phyloP scores from a whole-genome alignment of 2,888 invertebrate genomes.

The Aleiodes alternator region DNA sequence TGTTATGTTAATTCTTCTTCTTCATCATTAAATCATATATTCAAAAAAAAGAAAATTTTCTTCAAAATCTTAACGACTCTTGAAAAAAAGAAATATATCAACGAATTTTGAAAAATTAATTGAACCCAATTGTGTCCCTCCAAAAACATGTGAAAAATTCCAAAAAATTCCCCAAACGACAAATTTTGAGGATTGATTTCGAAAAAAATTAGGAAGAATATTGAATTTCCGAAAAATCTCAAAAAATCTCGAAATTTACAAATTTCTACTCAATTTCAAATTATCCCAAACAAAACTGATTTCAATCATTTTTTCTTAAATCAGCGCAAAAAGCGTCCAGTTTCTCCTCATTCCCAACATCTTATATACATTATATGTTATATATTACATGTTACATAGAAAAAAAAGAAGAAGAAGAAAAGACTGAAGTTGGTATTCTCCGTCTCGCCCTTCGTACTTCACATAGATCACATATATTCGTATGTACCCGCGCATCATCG shows the following conservation, averaged over 20 bases:
- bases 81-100: neutral
- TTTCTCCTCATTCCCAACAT: neutral
- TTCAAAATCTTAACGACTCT: no score
- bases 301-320: neutral
- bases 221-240: no score
- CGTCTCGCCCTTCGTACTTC: slow-evolving; percentile 32
- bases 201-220: no score
- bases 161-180: no score
- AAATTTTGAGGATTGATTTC: no score
- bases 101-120: neutral
- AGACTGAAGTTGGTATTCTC: slow-evolving; percentile 16
- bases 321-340: slow-evolving; percentile 35
- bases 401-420: neutral
- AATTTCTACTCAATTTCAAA: no score
- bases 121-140: neutral
- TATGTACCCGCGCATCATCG: slow-evolving; percentile 28
- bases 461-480: slow-evolving; percentile 39
- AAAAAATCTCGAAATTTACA: no score
- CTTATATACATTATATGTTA: slow-evolving; percentile 15
- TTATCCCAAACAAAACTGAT: no score
- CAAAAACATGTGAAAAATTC: no score
- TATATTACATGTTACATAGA: neutral
- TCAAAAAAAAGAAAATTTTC: no score
- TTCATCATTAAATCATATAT: no score
- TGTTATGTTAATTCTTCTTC: slow-evolving; percentile 10